Base-by-base conservation (phyloP, 2,888 invertebrate genomes). In the Heliconius ethilla region DNA sequence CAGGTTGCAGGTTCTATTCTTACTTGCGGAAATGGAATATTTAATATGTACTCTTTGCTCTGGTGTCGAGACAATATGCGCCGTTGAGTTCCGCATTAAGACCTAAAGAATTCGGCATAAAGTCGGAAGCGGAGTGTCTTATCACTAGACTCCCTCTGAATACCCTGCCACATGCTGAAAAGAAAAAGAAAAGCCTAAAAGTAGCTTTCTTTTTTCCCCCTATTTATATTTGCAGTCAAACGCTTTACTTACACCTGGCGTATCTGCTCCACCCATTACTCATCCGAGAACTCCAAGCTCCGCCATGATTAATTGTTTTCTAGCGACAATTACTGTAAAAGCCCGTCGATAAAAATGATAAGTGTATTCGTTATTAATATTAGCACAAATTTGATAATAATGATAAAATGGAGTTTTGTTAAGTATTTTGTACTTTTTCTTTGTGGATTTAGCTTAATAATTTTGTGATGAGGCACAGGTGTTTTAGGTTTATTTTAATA, bases 261-360 rank as follows among this genome's bases (percentile, higher is more conserved):
- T 72, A 70, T 75, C 72, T 40, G 65, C 15, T 72, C 78, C 66
- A 63, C 72, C 62, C 70, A 78, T 78, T 75, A 78, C 76, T 79
- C 76, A 80, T 75, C 76, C 72, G 76, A 73, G 76, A 79, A 78
- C 74, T 75, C 55, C 55, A 74, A 76, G 79, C 74, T 75, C 66
- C 78, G 81, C 66, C 33, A 55, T 79, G 81, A 79, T 81, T 75
- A 75, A 81, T 79, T 75, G 78, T 80, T 80, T 78, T 76, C 81
- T 75, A 70, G 78, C 79, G 78, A 79, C 80, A 78, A 79, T 79
- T 74, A 79, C 78, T 74, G 67, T 72, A 70, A 77, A 76, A 81
- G 76, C 80, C 76, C 75, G 76, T 79, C 79, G 66, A 75, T 77
- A 76, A 81, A 79, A 74, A 70, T 79, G 75, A 81, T 81, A 70